phyloP scores from a whole-genome alignment of 1,140 invertebrate species.

The Frieseomelitta varia region DNA sequence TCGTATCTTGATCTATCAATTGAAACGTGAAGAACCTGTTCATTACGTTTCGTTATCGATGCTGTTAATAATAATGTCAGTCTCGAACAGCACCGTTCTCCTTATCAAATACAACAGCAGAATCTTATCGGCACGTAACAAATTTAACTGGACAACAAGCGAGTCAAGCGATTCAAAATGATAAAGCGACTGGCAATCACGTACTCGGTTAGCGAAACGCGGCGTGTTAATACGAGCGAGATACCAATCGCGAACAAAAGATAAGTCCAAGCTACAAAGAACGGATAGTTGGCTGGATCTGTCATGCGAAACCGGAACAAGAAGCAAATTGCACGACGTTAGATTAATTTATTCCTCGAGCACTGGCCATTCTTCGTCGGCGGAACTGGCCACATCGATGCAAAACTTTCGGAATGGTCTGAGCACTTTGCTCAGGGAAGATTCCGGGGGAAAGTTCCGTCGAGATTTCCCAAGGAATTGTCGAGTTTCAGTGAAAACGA shows the following conservation, averaged over 20 bases:
- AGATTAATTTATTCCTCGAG: slow-evolving; percentile 5
- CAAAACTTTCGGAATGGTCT: slow-evolving; percentile 1
- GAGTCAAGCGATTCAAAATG: not conserved
- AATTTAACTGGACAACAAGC: not conserved
- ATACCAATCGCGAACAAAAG: not conserved
- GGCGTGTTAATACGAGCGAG: not conserved
- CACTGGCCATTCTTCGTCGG: not conserved
- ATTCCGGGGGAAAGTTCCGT: not conserved
- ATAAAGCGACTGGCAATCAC: not conserved
- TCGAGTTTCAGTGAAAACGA: slow-evolving; percentile 16
- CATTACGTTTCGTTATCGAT: not conserved
- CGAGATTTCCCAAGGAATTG: not conserved
- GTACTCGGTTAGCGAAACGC: not conserved
- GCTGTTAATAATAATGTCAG: not conserved
- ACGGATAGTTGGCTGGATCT: too few species aligned
- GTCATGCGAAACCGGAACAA: not conserved
- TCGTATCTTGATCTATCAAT: not conserved
- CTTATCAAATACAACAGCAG: not conserved
- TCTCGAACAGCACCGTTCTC: not conserved
- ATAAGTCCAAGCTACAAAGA: not conserved
- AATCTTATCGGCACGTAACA: not conserved
- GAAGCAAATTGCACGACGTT: not conserved
- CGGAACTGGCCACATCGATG: not conserved
- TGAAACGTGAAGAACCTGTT: not conserved
- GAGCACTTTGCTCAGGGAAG: not conserved